Base-by-base conservation (phyloP, 2,888 invertebrate species). In the Celastrina argiolus region DNA sequence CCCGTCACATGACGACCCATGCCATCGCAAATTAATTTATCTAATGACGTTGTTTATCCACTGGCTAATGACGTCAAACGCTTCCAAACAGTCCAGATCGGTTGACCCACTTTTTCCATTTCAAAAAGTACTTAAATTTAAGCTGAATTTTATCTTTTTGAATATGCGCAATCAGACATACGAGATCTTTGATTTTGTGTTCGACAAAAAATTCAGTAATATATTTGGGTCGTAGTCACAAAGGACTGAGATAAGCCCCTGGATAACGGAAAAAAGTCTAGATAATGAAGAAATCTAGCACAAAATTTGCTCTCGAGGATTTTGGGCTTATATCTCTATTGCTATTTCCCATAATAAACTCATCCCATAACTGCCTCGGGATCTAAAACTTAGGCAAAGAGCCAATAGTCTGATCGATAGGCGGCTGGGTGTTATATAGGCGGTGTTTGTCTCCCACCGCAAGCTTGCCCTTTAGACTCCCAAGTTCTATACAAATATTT, bases 1-100 rank as follows among this genome's bases (percentile, higher is more conserved):
- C 76, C 79, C 81, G 77, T 86, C 86, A 87, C 82, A 81, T 81
- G 82, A 78, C 79, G 74, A 73, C 70, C 74, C 73, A 69, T 58
- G 70, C 81, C 73, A 70, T 74, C 76, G 74, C 74, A 73, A 77
- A 77, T 87, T 85, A 87, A 88, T 89, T 88, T 87, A 87, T 89
- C 81, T 81, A 81, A 79, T 82, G 84, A 86, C 85, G 83, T 85
- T 36, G 61, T 61, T 58, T 58, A 63, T 63, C 16, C 51, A 51
- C 22, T 51, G 51, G 51, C 51, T 51, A 51, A 51, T 51, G 51
- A 51, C 51, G 51, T 26, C 51, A 51, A 22, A 51, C 22, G 51
- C 26, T 51, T 12, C 51, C 51, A 4, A 51, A 26, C 12, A 18
- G 45, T 45, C 51, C 12, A 22, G 26, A 22, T 51, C 22, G 26